Conservation (phyloP, 2,888 invertebrate species). For the Coleophora flavipennella region DNA sequence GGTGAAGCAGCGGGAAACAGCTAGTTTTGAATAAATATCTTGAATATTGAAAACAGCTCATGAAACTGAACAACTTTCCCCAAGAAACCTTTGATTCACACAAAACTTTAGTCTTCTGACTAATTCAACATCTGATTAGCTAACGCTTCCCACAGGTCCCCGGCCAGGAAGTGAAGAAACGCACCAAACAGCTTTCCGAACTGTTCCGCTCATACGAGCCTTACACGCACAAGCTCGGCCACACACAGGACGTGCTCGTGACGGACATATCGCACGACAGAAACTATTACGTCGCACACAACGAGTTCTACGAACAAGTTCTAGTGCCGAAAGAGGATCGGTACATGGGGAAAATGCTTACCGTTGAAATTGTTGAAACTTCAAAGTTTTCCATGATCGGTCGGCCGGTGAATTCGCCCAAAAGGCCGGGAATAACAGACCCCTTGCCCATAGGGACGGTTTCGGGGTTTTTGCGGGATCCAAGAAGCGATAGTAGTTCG, state of each 20-base stretch:
- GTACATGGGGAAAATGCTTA: conserved; percentile 87
- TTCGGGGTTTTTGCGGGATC: conserved; percentile 48
- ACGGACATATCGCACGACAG: conserved; percentile 95
- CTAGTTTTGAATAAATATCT: no score
- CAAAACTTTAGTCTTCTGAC: no score
- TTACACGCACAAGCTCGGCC: conserved; percentile 79
- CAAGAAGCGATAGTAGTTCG: conserved; percentile 19
- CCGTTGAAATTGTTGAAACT: conserved; percentile 79
- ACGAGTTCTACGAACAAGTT: conserved; percentile 93
- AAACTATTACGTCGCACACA: conserved; percentile 93
- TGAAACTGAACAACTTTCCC: no score
- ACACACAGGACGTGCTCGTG: conserved; percentile 84
- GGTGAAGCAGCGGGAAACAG: no score
- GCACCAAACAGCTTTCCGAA: conserved; percentile 90
- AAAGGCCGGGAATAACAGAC: conserved; percentile 64
- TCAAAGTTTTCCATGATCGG: conserved; percentile 87
- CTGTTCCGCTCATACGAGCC: conserved; percentile 92
- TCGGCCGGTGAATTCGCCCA: conserved; percentile 73
- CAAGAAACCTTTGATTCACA: no score
- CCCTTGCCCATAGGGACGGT: conserved; percentile 70
- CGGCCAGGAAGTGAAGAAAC: conserved; percentile 87
- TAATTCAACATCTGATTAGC: no score
- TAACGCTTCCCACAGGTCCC: conserved; percentile 72
- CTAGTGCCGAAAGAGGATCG: conserved; percentile 84
- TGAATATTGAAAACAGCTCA: no score